Base-by-base conservation (phyloP, 2,888 invertebrate genomes). In the Cantharis lateralis region DNA sequence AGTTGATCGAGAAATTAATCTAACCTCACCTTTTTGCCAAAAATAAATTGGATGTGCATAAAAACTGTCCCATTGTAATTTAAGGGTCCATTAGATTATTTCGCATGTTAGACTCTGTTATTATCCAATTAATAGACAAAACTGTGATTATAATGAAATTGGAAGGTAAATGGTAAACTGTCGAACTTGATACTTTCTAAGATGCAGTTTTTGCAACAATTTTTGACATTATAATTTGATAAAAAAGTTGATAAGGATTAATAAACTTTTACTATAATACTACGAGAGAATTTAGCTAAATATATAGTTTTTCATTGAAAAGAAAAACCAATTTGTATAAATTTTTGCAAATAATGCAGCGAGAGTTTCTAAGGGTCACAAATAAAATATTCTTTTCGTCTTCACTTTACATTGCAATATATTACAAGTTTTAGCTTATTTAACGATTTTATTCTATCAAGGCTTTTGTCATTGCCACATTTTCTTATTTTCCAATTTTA, bases 391-490 rank as follows among this genome's bases (percentile, higher is more conserved):
- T 66, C 64, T 66, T 64, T 66, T 48, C 48, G 64, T 66, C 64
- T 66, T 24, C 24, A 20, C 64, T 66, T 66, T 66, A 66, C 64
- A 66, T 66, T 66, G 64, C 24, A 66, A 66, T 66, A 66, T 66
- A 66, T 66, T 66, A 66, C 64, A 66, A 66, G 64, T 66, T 66
- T 66, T 66, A 66, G 64, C 64, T 66, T 66, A 66, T 66, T 66
- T 66, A 66, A 66, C 64, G 64, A 66, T 66, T 66, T 66, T 66
- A 48, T 48, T 48, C 48, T n/a, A 66, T 66, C 64, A 20, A 66
- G 20, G 64, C 24, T 66, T 66, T 66, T 66, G 64, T 66, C 64
- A 66, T 66, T 66, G 64, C 64, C 64, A 66, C 64, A 66, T 66
- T 66, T 66, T 66, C 64, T 66, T 66, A 66, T 24, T 66, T 66